phyloP scores from a whole-genome alignment of 2,113 vertebrate genomes.

The Oncorhynchus tshawytscha region DNA sequence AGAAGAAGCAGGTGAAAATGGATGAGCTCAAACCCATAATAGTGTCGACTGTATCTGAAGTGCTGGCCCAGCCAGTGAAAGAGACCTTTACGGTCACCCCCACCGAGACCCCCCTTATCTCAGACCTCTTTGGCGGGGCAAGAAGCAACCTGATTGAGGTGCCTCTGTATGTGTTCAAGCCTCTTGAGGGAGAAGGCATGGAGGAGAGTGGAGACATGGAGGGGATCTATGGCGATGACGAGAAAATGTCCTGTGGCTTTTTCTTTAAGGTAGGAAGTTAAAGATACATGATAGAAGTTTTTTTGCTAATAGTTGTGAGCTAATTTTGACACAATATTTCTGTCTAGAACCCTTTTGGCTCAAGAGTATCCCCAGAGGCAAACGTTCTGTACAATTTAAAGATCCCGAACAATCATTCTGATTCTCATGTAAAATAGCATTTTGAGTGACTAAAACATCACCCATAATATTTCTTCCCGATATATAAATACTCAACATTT shows the following conservation, averaged over 20 bases:
- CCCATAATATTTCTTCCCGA: no score
- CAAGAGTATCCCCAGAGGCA: no score
- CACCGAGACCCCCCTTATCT: conserved; percentile 69
- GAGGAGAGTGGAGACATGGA: conserved; percentile 78
- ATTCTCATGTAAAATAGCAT: no score
- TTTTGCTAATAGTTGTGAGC: no score
- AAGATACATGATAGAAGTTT: no score
- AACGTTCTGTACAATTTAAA: no score
- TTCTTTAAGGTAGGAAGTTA: conserved; percentile 90
- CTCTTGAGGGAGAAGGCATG: conserved; percentile 73
- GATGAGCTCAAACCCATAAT: conserved; percentile 73
- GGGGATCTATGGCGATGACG: conserved; percentile 81
- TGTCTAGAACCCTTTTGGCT: no score
- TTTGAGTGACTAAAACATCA: no score
- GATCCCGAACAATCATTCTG: no score
- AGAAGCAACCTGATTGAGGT: conserved; percentile 91
- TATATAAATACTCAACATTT: no score
- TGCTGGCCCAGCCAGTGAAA: conserved; percentile 82
- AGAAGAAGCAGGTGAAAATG: conserved; percentile 7
- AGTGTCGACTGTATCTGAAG: conserved; percentile 82
- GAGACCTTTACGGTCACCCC: conserved; percentile 84
- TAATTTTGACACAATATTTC: no score
- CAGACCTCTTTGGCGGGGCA: conserved; percentile 56
- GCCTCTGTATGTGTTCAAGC: conserved; percentile 78
- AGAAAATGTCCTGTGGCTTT: conserved; percentile 92